Evolutionary conservation across 2,888 invertebrate species (phyloP).

Genomic region (Andrena hattorfiana): DNA sequence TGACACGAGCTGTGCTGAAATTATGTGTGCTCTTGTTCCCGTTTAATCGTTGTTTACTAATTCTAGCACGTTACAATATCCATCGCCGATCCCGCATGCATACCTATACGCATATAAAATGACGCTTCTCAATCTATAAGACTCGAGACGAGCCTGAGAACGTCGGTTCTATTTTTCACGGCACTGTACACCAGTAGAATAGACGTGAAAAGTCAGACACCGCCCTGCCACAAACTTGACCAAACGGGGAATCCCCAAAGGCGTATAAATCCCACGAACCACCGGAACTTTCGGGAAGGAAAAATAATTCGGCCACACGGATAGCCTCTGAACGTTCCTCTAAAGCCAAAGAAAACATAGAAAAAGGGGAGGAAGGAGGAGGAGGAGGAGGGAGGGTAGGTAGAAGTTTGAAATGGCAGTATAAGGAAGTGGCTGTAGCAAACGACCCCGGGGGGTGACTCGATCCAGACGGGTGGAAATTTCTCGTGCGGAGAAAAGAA

Average conservation of each 20-base stretch:
- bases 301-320: constrained; percentile 25
- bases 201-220: neutral
- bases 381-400: constrained; percentile 6
- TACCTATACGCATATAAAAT: too few relatives aligned
- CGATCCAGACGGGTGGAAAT: constrained; percentile 56
- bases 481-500: constrained; percentile 60
- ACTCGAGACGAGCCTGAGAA: too few relatives aligned
- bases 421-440: constrained; percentile 45
- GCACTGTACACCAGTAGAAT: too few relatives aligned
- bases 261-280: neutral
- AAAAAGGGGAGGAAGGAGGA: neutral
- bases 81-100: too few relatives aligned
- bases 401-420: constrained; percentile 35
- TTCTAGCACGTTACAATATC: too few relatives aligned
- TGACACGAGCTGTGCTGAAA: too few relatives aligned
- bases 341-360: neutral
- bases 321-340: neutral
- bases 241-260: neutral
- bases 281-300: neutral
- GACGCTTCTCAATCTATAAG: too few relatives aligned
- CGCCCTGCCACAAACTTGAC: neutral
- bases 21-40: too few relatives aligned
- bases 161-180: too few relatives aligned
- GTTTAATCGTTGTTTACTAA: too few relatives aligned
- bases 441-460: constrained; percentile 45